Percentiles rank a stretch among this genome's conserved stretches.
Conservation (phyloP, 2,113 vertebrate genomes). For the Passer montanus region DNA sequence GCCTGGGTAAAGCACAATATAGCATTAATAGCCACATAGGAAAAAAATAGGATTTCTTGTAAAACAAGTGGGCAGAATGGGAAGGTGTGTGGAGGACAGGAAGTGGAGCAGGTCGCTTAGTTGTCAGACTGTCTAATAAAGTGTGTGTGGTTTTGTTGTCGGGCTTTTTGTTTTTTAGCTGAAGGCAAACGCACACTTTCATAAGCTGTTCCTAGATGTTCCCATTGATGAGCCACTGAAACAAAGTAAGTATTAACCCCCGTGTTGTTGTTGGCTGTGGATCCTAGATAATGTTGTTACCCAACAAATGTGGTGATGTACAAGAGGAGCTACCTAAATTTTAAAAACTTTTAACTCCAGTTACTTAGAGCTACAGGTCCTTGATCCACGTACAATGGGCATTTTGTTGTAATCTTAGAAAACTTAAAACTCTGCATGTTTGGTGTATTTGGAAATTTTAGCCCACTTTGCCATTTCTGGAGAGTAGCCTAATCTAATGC, state of each 20-base stretch:
- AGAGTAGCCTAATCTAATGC: neutral
- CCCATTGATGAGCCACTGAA: constrained; percentile 86
- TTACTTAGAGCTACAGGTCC: neutral
- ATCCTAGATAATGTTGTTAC: neutral
- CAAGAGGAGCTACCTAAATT: neutral
- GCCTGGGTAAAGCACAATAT: neutral
- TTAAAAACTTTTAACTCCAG: neutral
- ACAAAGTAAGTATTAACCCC: constrained; percentile 85
- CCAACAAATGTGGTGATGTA: neutral
- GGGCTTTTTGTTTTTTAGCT: constrained; percentile 77
- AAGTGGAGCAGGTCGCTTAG: neutral
- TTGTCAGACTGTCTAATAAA: neutral
- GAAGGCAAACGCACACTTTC: constrained; percentile 91
- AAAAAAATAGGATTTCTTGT: neutral
- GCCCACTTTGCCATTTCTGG: neutral
- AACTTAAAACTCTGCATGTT: neutral
- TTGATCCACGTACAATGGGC: neutral
- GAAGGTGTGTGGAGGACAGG: neutral
- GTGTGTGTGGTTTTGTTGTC: neutral
- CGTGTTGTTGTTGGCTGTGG: neutral
- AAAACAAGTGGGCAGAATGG: neutral
- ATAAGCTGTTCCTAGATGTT: constrained; percentile 95
- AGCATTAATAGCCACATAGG: neutral
- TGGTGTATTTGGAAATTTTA: neutral
- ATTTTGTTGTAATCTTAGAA: neutral